Percentiles rank a stretch among this genome's conserved stretches.
These are phyloP conservation scores for Tetrax tetrax DNA, from an alignment of 2,113 vertebrate species.

Conservation along the genomic window DNA sequence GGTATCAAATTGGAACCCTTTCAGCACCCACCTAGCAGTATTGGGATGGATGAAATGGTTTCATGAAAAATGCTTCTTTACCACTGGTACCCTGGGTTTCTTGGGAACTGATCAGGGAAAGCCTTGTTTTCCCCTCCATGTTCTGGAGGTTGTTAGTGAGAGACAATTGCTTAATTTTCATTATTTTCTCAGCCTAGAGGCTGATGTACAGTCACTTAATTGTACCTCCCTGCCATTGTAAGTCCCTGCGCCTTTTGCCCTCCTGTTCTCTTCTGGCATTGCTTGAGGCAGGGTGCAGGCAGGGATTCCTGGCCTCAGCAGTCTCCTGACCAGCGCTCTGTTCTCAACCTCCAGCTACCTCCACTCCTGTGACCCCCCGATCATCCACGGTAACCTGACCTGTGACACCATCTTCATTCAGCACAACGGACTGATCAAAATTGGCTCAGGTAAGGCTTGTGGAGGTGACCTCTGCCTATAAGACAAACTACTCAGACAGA, in stretches of 20 bases:
- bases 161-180: background rate
- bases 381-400: slow-evolving; percentile 98
- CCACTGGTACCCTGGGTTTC: background rate
- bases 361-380: slow-evolving; percentile 95
- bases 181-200: background rate
- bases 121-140: rapidly evolving
- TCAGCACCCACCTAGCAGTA: background rate
- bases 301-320: background rate
- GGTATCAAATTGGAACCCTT: background rate
- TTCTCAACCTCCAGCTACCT: slow-evolving; percentile 84
- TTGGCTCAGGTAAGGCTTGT: slow-evolving; percentile 89
- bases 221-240: background rate
- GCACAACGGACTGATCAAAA: slow-evolving; percentile 99
- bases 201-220: background rate
- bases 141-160: background rate
- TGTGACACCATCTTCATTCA: slow-evolving; percentile 99
- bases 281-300: background rate
- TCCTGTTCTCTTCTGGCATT: background rate
- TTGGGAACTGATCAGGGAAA: background rate
- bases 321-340: slow-evolving; percentile 32
- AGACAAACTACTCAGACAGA: background rate
- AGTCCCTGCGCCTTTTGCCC: background rate
- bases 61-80: background rate
- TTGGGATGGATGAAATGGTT: background rate
- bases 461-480: background rate